These are phyloP conservation scores for Drosophila fulvimacula DNA, from an alignment of 2,888 invertebrate genomes.

Conservation along the genomic window DNA sequence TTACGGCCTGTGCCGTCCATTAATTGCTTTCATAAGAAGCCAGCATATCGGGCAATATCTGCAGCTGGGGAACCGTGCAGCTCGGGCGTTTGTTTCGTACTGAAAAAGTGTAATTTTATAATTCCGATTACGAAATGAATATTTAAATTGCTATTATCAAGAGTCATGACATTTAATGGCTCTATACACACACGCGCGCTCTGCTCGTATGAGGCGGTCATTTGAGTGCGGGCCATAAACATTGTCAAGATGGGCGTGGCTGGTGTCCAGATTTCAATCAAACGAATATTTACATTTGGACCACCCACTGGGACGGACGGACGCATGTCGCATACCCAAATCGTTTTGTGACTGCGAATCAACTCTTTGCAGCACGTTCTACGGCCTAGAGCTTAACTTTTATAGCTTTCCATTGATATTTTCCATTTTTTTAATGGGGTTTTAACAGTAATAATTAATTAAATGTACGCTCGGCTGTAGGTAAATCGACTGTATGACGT, in stretches of 20 bases:
- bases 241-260: conserved; percentile 12
- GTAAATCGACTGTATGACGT: conserved; percentile 69
- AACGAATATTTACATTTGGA: conserved; percentile 37
- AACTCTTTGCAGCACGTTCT: conserved; percentile 43
- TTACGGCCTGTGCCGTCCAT: conserved; percentile 61
- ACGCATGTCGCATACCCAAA: conserved; percentile 4
- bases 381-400: conserved; percentile 52
- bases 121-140: conserved; percentile 47
- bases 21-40: conserved; percentile 54
- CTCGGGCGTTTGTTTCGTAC: conserved; percentile 27
- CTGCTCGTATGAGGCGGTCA: background rate
- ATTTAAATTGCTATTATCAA: conserved; percentile 44
- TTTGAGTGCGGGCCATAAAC: conserved; percentile 13
- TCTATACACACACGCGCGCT: conserved; percentile 4
- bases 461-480: conserved; percentile 70
- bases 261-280: conserved; percentile 29
- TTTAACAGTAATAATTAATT: conserved; percentile 80
- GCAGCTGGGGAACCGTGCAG: conserved; percentile 12
- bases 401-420: conserved; percentile 69
- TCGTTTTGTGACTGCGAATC: conserved; percentile 63
- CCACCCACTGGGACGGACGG: conserved; percentile 36
- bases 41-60: conserved; percentile 2
- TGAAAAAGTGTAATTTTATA: conserved; percentile 28
- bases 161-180: conserved; percentile 17
- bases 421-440: conserved; percentile 68